Evolutionary conservation across 2,888 invertebrate genomes (phyloP), one percentile per base, ranked within the genome.

Genomic region (Dysmachus trigonus): DNA sequence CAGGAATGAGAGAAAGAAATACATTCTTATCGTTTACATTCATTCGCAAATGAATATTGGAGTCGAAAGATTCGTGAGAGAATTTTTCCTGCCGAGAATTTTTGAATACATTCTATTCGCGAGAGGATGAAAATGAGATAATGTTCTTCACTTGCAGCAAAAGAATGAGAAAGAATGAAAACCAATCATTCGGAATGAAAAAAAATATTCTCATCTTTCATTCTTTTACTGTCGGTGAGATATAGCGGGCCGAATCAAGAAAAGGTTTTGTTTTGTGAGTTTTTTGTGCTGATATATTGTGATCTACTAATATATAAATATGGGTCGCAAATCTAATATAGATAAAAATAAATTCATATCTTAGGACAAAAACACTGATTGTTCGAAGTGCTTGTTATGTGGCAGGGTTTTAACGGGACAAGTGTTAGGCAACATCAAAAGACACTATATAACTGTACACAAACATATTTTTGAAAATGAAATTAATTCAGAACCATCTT

Each of bases 311-410:
- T 47, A 15, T 15, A n/a, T 5, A 33, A 33, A 1, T 2, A 73
- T 73, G 73, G 33, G 33, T 73, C 73, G 31, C 1, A 73, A 27
- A 33, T 73, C 73, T 30, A n/a, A 2, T 15, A 73, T 73, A 31
- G 73, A 73, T 73, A 73, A 73, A 73, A 73, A 13, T 73, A 73
- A 73, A 73, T 31, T 73, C n/a, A 13, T 73, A 33, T n/a, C 73
- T 15, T 73, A 73, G 31, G 73, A 73, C 31, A 73, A 73, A 15
- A 73, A 73, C 31, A 73, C 31, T 73, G n/a, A 73, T 31, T 13
- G 3, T n/a, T 73, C 73, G 2, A 73, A 31, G 73, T 73, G 73
- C 73, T 73, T 73, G 73, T 33, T 31, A 73, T 27, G 73, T 73
- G 73, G 31, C n/a, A 73, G 73, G n/a, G 7, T 73, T 73, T 73